Conservation (phyloP, 2,888 invertebrate genomes). For the Liodrosophila aerea region DNA sequence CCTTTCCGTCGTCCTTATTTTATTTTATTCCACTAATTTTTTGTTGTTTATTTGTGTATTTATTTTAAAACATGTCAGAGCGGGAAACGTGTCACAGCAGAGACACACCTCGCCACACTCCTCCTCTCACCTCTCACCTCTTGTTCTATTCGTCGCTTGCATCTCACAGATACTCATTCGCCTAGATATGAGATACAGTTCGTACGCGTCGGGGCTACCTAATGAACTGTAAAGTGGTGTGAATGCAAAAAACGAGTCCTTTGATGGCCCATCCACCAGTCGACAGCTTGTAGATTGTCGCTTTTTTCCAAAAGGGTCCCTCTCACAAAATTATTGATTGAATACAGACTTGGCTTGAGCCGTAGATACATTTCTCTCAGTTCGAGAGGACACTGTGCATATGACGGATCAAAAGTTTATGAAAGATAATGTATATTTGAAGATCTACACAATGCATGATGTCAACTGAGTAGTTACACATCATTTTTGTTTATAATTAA, state of each 20-base stretch:
- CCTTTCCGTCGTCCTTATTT: not conserved
- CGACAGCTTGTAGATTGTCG: too few relatives aligned
- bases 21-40: not conserved
- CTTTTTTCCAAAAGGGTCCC: too few relatives aligned
- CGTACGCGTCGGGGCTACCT: constrained; percentile 49
- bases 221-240: constrained; percentile 74
- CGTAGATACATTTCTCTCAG: too few relatives aligned
- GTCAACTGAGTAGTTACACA: too few relatives aligned
- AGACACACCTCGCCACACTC: constrained; percentile 10
- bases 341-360: too few relatives aligned
- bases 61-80: constrained; percentile 68
- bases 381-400: too few relatives aligned
- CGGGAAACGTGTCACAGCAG: constrained; percentile 27
- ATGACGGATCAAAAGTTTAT: too few relatives aligned
- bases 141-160: too few relatives aligned
- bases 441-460: too few relatives aligned
- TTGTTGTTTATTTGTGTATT: constrained; percentile 14
- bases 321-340: too few relatives aligned
- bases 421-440: too few relatives aligned
- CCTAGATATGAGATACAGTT: constrained; percentile 56
- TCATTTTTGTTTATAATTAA: too few relatives aligned
- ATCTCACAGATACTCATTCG: constrained; percentile 32
- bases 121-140: not conserved
- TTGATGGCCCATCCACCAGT: constrained; percentile 48
- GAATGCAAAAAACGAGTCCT: constrained; percentile 59